A percentile compares a stretch with the other conserved stretches of the same genome.
phyloP scores from a whole-genome alignment of 2,888 invertebrate genomes.

The Folsomia manolachei region DNA sequence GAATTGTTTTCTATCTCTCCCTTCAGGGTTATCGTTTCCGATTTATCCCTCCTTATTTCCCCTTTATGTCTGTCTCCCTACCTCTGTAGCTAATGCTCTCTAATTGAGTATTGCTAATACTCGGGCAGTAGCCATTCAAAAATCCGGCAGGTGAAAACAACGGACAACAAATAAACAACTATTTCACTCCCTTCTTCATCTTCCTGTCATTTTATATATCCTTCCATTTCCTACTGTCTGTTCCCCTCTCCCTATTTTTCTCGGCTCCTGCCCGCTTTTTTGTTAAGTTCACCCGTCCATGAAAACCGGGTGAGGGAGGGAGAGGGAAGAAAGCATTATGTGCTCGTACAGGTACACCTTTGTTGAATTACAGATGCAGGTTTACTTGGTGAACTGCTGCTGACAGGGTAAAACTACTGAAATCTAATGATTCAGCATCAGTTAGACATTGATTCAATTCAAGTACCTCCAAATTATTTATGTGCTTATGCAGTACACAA shows the following conservation, averaged over 20 bases:
- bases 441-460: too few species aligned
- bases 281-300: not conserved
- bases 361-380: too few species aligned
- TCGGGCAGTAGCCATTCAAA: not conserved
- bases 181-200: not conserved
- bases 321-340: not conserved
- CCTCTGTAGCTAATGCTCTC: not conserved
- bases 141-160: not conserved
- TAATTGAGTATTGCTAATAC: slow-evolving; percentile 1
- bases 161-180: not conserved
- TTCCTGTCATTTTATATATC: not conserved
- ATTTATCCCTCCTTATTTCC: not conserved
- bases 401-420: too few species aligned
- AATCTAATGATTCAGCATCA: too few species aligned
- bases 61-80: too few species aligned
- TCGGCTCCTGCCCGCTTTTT: not conserved
- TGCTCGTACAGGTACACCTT: not conserved
- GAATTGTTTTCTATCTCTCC: not conserved
- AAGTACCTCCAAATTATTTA: too few species aligned
- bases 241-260: not conserved
- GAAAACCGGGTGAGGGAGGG: not conserved
- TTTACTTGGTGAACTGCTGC: too few species aligned
- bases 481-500: too few species aligned
- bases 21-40: not conserved
- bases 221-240: too few species aligned